Conservation (phyloP, 2,797 vertebrate species). For the Dromococcyx pavoninus region DNA sequence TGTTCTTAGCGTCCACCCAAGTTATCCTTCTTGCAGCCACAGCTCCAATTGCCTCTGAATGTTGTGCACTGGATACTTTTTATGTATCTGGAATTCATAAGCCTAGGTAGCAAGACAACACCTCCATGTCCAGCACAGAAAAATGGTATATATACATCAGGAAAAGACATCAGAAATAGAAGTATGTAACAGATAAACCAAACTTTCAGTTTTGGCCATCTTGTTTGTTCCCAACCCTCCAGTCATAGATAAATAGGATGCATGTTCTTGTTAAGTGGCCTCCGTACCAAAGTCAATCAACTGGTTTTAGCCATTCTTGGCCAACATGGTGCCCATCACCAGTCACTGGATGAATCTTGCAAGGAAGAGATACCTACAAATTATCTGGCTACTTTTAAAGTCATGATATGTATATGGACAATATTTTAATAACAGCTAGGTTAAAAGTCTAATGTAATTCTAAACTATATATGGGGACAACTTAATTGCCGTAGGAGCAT, state of each 20-base stretch:
- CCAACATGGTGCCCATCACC: neutral
- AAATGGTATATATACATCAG: fast-evolving
- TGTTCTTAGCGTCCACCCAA: neutral
- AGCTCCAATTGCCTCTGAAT: neutral
- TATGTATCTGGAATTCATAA: neutral
- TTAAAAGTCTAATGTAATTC: neutral
- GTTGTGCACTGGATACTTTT: neutral
- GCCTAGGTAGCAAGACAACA: neutral
- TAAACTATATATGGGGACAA: neutral
- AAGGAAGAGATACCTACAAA: neutral
- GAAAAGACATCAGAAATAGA: neutral
- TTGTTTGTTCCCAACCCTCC: neutral
- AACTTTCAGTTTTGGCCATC: neutral
- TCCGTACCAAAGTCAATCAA: neutral
- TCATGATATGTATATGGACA: fast-evolving
- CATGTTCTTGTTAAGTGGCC: neutral
- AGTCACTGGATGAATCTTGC: neutral
- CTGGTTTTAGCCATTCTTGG: neutral
- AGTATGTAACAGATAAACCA: neutral
- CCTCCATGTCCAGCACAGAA: neutral
- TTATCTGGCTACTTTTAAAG: no score
- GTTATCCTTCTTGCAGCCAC: neutral
- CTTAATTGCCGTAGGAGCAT: neutral
- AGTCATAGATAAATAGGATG: neutral
- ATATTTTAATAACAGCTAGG: neutral